Evolutionary conservation across 2,113 vertebrate species (phyloP), one percentile per base, ranked within the genome.

Genomic region (Condylura cristata): DNA sequence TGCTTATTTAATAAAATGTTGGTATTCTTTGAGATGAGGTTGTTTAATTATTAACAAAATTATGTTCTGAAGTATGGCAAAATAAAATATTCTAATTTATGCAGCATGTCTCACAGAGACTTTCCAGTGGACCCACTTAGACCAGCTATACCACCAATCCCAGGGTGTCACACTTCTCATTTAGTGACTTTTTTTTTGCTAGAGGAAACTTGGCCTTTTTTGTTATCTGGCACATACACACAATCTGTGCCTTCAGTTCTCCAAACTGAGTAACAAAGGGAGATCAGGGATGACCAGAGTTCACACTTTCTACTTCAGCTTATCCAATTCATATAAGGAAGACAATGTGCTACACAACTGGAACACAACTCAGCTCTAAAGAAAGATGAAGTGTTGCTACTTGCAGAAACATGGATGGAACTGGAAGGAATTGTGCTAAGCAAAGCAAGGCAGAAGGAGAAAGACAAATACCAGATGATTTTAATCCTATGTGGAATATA

Each of bases 21-120:
- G 32, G 7, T 83, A 84, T 78, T 72, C 46, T 89, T 72, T 1
- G 58, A n/a, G 20, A 72, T 4, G 53, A 65, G 37, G 16, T 8
- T 65, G 7, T 91, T 91, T 90, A 83, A 46, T 79, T 58, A 92
- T 85, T 65, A 78, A 58, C 48, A 51, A 51, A 51, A 51, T 34
- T 28, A 61, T 26, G 22, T 20, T 61, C 82, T 86, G 11, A 68
- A 70, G 8, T 56, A 18, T n/a, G 48, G 48, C 51, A 88, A 66
- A 80, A 85, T 41, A 61, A 82, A 78, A 48, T 26, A 51, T 66
- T 86, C 18, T 79, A 92, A 3, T 48, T 56, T 95, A 65, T 72
- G n/a, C 58, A 68, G 20, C 3, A 8, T 30, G 10, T 26, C 34
- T 82, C 44, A 26, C 8, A 44, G 89, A 74, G 70, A 79, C 34